Percentiles rank a stretch among this genome's conserved stretches.
Conservation (phyloP, 2,888 invertebrate species). For the Thecocarcelia acutangulata region DNA sequence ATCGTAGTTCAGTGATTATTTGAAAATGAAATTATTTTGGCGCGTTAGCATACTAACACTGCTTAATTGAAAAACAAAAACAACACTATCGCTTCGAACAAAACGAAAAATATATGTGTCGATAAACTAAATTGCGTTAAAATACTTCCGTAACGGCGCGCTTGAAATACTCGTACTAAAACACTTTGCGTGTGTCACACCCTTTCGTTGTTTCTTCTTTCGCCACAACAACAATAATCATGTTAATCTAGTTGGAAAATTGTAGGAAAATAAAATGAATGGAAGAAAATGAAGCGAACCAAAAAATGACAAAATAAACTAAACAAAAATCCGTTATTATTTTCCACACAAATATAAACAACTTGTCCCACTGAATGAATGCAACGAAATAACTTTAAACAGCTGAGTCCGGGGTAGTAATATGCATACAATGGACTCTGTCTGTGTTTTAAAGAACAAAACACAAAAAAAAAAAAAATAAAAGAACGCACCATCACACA, state of each 20-base stretch:
- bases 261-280: slow-evolving; percentile 52
- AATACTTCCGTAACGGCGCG: slow-evolving; percentile 71
- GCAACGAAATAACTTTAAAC: slow-evolving; percentile 68
- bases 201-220: slow-evolving; percentile 59
- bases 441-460: slow-evolving; percentile 33
- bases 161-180: slow-evolving; percentile 45
- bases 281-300: slow-evolving; percentile 41
- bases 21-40: slow-evolving; percentile 44
- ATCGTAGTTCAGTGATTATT: slow-evolving; percentile 23
- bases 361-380: slow-evolving; percentile 68
- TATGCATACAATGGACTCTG: slow-evolving; percentile 50
- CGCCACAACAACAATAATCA: slow-evolving; percentile 64
- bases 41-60: slow-evolving; percentile 39
- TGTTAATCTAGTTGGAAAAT: slow-evolving; percentile 68
- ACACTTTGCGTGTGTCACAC: slow-evolving; percentile 61
- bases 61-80: slow-evolving; percentile 33
- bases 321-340: slow-evolving; percentile 62
- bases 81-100: slow-evolving; percentile 15
- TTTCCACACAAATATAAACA: slow-evolving; percentile 67
- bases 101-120: slow-evolving; percentile 33
- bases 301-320: slow-evolving; percentile 45
- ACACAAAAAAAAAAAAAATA: not conserved
- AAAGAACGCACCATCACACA: slow-evolving; percentile 14
- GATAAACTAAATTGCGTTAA: slow-evolving; percentile 60
- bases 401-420: slow-evolving; percentile 63